Conservation (phyloP, 2,113 vertebrate species). For the Podiceps cristatus region DNA sequence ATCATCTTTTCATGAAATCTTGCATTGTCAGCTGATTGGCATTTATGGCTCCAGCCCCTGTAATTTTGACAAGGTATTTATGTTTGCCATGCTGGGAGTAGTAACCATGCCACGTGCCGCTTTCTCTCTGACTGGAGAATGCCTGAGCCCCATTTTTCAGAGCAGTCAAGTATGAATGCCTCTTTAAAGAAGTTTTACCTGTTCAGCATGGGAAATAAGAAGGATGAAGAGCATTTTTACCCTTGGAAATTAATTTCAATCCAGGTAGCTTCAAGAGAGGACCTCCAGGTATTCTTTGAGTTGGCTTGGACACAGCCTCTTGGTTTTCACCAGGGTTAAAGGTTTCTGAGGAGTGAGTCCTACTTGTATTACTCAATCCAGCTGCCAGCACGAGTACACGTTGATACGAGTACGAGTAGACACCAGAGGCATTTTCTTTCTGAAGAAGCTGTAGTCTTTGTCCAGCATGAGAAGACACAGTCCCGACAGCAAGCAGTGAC, state of each 20-base stretch:
- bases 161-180: background rate
- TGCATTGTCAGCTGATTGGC: background rate
- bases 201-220: background rate
- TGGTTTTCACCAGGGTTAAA: background rate
- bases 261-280: background rate
- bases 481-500: background rate
- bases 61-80: conserved; percentile 29
- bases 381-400: accelerated
- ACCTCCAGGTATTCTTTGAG: background rate
- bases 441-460: background rate
- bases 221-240: background rate
- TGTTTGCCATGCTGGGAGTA: background rate
- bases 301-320: background rate
- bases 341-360: background rate
- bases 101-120: background rate
- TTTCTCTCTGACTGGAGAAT: background rate
- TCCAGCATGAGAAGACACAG: background rate
- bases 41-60: conserved; percentile 3
- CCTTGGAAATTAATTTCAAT: background rate
- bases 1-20: background rate
- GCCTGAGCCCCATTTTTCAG: background rate
- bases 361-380: background rate
- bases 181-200: background rate
- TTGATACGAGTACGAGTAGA: background rate
- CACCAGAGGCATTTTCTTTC: background rate